Evolutionary conservation across 2,888 invertebrate genomes (phyloP).

Genomic region (Aromia moschata): DNA sequence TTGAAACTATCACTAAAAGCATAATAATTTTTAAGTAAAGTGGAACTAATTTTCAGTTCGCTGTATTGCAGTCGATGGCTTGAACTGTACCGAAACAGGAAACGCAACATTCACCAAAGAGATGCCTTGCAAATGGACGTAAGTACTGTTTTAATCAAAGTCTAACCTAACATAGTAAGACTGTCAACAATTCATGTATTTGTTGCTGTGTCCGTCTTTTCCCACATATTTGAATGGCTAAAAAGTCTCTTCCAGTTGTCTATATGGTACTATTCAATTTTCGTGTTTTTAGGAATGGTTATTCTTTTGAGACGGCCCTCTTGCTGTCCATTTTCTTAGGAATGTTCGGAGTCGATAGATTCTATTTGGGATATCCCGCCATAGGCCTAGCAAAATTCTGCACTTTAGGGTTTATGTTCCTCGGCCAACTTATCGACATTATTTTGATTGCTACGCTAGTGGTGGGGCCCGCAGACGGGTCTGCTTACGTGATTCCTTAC

Average conservation of each 20-base stretch:
- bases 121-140: constrained; percentile 95
- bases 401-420: constrained; percentile 95
- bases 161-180: too few species aligned
- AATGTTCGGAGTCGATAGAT: constrained; percentile 97
- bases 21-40: too few species aligned
- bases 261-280: too few species aligned
- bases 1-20: constrained; percentile 13
- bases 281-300: constrained; percentile 80
- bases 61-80: constrained; percentile 84
- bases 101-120: constrained; percentile 83
- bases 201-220: too few species aligned
- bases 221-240: too few species aligned
- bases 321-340: constrained; percentile 95
- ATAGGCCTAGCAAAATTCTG: constrained; percentile 94
- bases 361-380: constrained; percentile 98
- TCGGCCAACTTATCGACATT: constrained; percentile 94
- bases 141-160: constrained; percentile 68
- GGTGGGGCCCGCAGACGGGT: constrained; percentile 94
- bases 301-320: constrained; percentile 90
- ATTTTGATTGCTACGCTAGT: constrained; percentile 95
- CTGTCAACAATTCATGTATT: too few species aligned
- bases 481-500: constrained; percentile 91
- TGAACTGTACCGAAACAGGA: constrained; percentile 82
- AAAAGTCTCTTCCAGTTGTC: too few species aligned
- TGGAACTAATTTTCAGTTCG: constrained; percentile 71